phyloP scores from a whole-genome alignment of 2,888 invertebrate species.

The Eupithecia centaureata region DNA sequence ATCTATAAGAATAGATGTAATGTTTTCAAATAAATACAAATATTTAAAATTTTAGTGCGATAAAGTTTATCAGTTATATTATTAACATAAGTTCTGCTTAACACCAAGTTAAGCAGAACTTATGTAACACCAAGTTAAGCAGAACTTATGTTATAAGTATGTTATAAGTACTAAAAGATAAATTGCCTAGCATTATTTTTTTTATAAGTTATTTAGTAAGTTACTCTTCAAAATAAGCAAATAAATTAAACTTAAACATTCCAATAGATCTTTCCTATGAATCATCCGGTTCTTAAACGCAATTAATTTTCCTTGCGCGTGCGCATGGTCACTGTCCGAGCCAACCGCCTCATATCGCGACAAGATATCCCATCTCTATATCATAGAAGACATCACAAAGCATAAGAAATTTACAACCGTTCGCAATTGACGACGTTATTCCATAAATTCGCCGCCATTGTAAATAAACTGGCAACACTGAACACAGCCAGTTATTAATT shows the following conservation, averaged over 20 bases:
- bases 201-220: too few relatives aligned
- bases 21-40: too few relatives aligned
- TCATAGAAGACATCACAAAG: conserved; percentile 45
- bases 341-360: conserved; percentile 35
- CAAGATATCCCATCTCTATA: conserved; percentile 41
- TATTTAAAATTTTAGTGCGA: too few relatives aligned
- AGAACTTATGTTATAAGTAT: too few relatives aligned
- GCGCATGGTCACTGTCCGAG: conserved; percentile 28
- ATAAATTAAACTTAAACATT: not conserved
- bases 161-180: too few relatives aligned
- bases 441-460: conserved; percentile 50
- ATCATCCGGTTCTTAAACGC: not conserved
- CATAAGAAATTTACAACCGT: conserved; percentile 49
- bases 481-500: conserved; percentile 26
- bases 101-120: too few relatives aligned
- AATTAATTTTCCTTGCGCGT: not conserved
- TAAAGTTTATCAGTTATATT: too few relatives aligned
- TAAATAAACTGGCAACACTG: conserved; percentile 45
- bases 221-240: not conserved
- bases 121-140: too few relatives aligned
- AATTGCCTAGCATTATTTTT: too few relatives aligned
- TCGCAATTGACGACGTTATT: conserved; percentile 49
- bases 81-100: too few relatives aligned
- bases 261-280: not conserved
- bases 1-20: too few relatives aligned